Percentiles rank a stretch among this genome's conserved stretches.
These are phyloP conservation scores for Papilio glaucus DNA, from an alignment of 1,140 invertebrate species.

Conservation along the genomic window DNA sequence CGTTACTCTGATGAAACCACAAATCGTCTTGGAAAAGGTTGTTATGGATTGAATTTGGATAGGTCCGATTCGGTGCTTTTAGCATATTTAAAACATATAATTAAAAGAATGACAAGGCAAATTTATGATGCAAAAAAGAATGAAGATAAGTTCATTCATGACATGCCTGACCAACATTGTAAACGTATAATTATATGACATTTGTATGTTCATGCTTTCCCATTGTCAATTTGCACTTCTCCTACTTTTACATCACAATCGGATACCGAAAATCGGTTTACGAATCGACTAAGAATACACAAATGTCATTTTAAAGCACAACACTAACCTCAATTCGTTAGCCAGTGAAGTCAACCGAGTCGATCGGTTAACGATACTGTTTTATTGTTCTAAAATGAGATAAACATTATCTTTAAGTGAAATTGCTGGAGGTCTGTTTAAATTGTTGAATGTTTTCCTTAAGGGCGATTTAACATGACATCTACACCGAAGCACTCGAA, in stretches of 20 bases:
- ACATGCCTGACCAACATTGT: no score
- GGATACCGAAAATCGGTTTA: not conserved
- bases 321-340: conserved; percentile 39
- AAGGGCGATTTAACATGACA: conserved; percentile 56
- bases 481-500: conserved; percentile 74
- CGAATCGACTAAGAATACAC: not conserved
- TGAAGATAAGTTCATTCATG: no score
- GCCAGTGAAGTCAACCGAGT: conserved; percentile 35
- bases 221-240: no score
- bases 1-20: no score
- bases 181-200: no score
- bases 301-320: not conserved
- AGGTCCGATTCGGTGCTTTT: no score
- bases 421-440: conserved; percentile 17
- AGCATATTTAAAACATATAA: no score
- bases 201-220: not conserved
- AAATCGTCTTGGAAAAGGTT: no score
- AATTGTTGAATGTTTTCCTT: conserved; percentile 33
- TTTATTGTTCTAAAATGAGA: conserved; percentile 50
- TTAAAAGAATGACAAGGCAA: no score
- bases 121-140: no score
- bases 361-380: conserved; percentile 36
- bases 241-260: no score
- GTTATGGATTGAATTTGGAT: no score
- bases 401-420: conserved; percentile 42